phyloP scores from a whole-genome alignment of 2,113 vertebrate genomes.

The Hirundichthys speculiger region DNA sequence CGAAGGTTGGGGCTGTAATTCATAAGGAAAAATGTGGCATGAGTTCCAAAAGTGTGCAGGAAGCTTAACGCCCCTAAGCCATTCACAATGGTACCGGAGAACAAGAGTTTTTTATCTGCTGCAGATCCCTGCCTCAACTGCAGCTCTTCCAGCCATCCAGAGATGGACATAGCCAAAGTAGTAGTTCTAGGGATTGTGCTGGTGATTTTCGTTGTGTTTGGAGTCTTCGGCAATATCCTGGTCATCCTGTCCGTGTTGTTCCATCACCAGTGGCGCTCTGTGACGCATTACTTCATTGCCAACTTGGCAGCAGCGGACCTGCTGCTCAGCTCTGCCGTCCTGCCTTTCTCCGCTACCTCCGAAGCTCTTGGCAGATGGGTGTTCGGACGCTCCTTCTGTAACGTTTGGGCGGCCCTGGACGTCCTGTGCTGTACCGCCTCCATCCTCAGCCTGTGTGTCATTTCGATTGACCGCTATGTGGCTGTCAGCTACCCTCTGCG shows the following conservation, averaged over 20 bases:
- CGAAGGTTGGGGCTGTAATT: background rate
- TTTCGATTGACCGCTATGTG: conserved; percentile 95
- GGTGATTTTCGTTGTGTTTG: conserved; percentile 89
- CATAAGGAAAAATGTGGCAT: conserved; percentile 10
- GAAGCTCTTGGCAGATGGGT: conserved; percentile 93
- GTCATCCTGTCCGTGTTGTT: conserved; percentile 93
- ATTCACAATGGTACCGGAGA: conserved; percentile 83
- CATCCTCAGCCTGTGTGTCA: conserved; percentile 94
- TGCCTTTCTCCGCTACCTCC: conserved; percentile 95
- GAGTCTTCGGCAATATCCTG: conserved; percentile 92
- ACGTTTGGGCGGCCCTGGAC: conserved; percentile 93
- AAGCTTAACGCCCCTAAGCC: conserved; percentile 1
- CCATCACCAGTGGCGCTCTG: conserved; percentile 91
- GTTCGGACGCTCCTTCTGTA: conserved; percentile 92
- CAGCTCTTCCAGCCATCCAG: conserved; percentile 74
- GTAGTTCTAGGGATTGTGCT: conserved; percentile 87
- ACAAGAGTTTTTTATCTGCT: conserved; percentile 61
- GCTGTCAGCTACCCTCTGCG: conserved; percentile 93
- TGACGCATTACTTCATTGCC: conserved; percentile 95
- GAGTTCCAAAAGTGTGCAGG: conserved; percentile 9
- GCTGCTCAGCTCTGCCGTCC: conserved; percentile 89
- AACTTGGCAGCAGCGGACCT: conserved; percentile 95
- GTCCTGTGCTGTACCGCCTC: conserved; percentile 97
- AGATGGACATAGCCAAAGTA: conserved; percentile 84
- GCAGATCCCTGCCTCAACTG: conserved; percentile 85